Percentiles rank a stretch among this genome's conserved stretches.
These are phyloP conservation scores for Andrena haemorrhoa DNA, from an alignment of 2,888 invertebrate genomes.

Conservation along the genomic window DNA sequence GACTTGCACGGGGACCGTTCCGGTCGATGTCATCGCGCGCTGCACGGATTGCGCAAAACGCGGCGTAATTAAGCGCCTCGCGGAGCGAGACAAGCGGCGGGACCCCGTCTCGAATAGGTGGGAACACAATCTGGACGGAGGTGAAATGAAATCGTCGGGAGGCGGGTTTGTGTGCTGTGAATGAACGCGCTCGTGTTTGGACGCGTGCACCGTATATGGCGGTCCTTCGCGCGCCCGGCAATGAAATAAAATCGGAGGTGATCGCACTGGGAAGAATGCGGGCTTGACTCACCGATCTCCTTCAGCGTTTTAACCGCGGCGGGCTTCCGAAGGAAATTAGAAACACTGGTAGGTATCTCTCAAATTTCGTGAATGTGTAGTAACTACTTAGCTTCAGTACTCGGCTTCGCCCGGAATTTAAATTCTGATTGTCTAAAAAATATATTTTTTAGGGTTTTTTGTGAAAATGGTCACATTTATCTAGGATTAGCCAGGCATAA, in stretches of 20 bases:
- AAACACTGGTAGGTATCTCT: too few species aligned
- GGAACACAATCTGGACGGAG: conserved; percentile 3
- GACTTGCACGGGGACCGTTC: conserved; percentile 17
- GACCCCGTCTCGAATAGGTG: background rate
- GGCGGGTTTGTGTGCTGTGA: conserved; percentile 9
- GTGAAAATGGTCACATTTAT: too few species aligned
- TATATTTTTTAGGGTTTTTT: too few species aligned
- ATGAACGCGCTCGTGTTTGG: conserved; percentile 38
- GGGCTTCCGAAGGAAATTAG: too few species aligned
- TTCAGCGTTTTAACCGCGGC: conserved; percentile 11
- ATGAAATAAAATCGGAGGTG: conserved; percentile 62
- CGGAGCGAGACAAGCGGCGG: background rate
- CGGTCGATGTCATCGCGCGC: conserved; percentile 23
- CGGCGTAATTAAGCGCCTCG: conserved; percentile 30
- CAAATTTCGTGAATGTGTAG: too few species aligned
- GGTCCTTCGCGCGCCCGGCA: conserved; percentile 33
- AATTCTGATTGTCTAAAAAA: too few species aligned
- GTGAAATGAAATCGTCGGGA: background rate
- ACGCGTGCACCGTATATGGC: conserved; percentile 39
- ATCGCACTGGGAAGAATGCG: conserved; percentile 55
- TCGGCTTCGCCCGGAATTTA: too few species aligned
- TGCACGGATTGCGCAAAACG: conserved; percentile 34
- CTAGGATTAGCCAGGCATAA: too few species aligned
- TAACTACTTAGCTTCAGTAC: too few species aligned
- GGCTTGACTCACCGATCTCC: conserved; percentile 60